Base-by-base conservation (phyloP, 2,888 invertebrate genomes). In the Callinectes sapidus region DNA sequence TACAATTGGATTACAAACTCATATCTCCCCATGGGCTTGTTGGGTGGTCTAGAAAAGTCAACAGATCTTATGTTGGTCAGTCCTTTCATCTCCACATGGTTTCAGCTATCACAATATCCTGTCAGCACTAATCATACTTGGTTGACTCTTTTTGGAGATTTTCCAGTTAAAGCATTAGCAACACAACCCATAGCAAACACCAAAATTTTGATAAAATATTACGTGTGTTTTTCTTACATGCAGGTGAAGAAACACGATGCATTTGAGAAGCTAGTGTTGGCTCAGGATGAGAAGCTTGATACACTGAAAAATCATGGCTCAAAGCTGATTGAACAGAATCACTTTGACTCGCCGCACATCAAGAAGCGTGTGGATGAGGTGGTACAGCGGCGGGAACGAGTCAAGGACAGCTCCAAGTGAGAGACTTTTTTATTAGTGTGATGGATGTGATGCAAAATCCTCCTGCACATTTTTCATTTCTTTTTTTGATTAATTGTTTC, bases 161-260 rank as follows among this genome's bases (percentile, higher is more conserved):
- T n/a, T n/a, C n/a, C n/a, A n/a, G n/a, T n/a, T n/a, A n/a, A n/a
- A n/a, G n/a, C n/a, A n/a, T n/a, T 39, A 39, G 39, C 39, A 39
- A 39, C 39, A 39, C 39, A 39, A 5, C 39, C 5, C 39, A 39
- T 39, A 39, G 39, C 39, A 39, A 39, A 39, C 5, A 5, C 39
- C 39, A 3, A 39, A 55, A 28, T 54, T 55, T 16, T 88, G 28
- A n/a, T 88, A 3, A 28, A n/a, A 55, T 32, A n/a, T 28, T 32
- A 14, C 35, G 35, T 71, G 8, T n/a, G 42, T 66, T 32, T 42
- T n/a, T 89, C n/a, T 23, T 85, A 39, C 85, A 85, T 89, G 32
- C 86, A 94, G 95, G 97, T 98, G 48, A 98, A 98, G 96, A 98
- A 98, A 95, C 99, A 99, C 95, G 99, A 98, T 95, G 98, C 98